Base-by-base conservation (phyloP, 1,140 invertebrate genomes). In the Polypedilum pembai region DNA sequence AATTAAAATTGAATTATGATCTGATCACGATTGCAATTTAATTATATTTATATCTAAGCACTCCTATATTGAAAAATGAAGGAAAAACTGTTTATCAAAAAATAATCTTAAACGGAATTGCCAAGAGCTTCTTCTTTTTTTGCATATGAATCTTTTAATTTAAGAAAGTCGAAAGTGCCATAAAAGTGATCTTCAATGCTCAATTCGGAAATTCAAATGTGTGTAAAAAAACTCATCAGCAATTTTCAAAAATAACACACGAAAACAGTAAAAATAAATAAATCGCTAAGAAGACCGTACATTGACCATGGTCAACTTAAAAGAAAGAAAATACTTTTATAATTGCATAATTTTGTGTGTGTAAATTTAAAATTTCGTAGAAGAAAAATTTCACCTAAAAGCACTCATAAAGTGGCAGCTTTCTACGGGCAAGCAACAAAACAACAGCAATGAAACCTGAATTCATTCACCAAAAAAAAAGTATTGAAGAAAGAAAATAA, bases 381-480 rank as follows among this genome's bases (percentile, higher is more conserved):
- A 56, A 56, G 45, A 56, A n/a, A 45, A 56, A 56, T 56, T 56
- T 56, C 45, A 56, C 45, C n/a, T 0, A 15, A 56, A 15, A 56
- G 45, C 24, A 33, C 24, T 33, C 24, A 12, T 56, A 56, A 12
- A 56, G 45, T n/a, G n/a, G 45, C 45, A 56, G 45, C 24, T 33
- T 33, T 33, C 24, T 33, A 33, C 24, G 24, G 24, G 24, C 45
- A 56, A n/a, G 45, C 12, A 45, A 45, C 41, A 45, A 8, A 8
- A 8, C 2, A 20, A 69, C 65, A 69, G 65, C 65, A 69, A 69
- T 69, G 65, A 69, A 69, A 69, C 65, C 18, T 69, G 24, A 69
- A 20, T 56, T 56, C 45, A 56, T 56, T 56, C 45, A 56, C 45
- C n/a, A 56, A n/a, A n/a, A n/a, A 56, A 56, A n/a, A n/a, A n/a